A percentile compares a stretch with the other conserved stretches of the same genome.
Conservation (phyloP, 2,113 vertebrate species). For the Herpetotheres cachinnans region DNA sequence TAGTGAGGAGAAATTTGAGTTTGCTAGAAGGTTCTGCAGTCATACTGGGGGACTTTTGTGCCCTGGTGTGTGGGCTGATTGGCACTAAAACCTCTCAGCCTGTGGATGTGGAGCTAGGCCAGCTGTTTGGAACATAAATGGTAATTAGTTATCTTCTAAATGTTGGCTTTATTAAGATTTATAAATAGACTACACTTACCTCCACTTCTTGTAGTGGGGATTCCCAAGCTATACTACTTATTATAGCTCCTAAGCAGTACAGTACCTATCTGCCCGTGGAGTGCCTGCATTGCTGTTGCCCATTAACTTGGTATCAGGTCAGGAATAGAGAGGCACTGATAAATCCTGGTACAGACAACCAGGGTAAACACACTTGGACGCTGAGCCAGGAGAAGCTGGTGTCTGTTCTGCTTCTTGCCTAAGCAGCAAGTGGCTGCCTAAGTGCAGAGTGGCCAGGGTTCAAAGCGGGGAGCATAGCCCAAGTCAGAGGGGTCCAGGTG, state of each 20-base stretch:
- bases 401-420: background rate
- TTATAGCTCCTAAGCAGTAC: background rate
- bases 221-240: background rate
- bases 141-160: slow-evolving; percentile 3
- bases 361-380: background rate
- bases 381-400: background rate
- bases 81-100: background rate
- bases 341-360: background rate
- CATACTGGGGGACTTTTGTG: background rate
- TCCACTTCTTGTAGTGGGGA: background rate
- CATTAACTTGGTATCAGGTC: background rate
- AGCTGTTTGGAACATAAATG: background rate
- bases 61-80: slow-evolving; percentile 4
- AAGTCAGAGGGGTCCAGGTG: background rate
- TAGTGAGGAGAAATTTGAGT: background rate
- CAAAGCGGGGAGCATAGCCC: background rate
- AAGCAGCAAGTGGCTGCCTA: background rate
- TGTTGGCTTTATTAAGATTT: background rate
- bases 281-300: background rate
- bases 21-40: background rate
- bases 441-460: rapidly evolving
- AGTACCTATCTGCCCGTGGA: background rate
- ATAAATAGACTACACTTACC: background rate
- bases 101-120: slow-evolving; percentile 4
- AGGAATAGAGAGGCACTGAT: background rate